Conservation (phyloP, 1,140 invertebrate genomes). For the Battus philenor region DNA sequence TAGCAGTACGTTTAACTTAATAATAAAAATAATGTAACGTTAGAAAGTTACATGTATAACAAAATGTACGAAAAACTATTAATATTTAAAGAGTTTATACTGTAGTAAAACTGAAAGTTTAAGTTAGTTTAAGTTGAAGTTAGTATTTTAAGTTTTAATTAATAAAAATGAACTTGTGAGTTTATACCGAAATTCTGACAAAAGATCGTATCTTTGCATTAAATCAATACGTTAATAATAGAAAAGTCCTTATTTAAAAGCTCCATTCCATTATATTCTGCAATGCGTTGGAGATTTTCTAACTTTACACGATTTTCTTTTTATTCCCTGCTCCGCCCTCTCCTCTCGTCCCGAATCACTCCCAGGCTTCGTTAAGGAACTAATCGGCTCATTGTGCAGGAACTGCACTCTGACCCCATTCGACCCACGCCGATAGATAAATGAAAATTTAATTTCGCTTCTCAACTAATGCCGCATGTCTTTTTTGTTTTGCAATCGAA, state of each 20-base stretch:
- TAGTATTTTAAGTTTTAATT: too few relatives aligned
- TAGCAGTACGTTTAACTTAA: too few relatives aligned
- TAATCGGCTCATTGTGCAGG: slow-evolving; percentile 51
- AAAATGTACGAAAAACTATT: too few relatives aligned
- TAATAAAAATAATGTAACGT: too few relatives aligned
- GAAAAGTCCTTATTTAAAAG: slow-evolving; percentile 16
- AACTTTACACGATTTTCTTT: slow-evolving; percentile 32
- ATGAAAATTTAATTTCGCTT: slow-evolving; percentile 39
- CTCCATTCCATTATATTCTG: slow-evolving; percentile 26
- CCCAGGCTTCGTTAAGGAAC: slow-evolving; percentile 43
- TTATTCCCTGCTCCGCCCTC: slow-evolving; percentile 25
- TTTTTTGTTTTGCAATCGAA: slow-evolving; percentile 12
- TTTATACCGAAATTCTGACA: too few relatives aligned
- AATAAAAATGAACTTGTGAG: too few relatives aligned
- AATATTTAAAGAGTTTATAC: too few relatives aligned
- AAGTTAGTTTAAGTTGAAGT: too few relatives aligned
- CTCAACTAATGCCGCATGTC: slow-evolving; percentile 20
- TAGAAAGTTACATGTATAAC: too few relatives aligned
- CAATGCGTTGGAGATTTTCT: slow-evolving; percentile 31
- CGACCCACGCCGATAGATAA: slow-evolving; percentile 32
- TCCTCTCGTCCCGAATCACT: slow-evolving; percentile 29
- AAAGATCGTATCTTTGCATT: too few relatives aligned
- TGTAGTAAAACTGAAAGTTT: too few relatives aligned
- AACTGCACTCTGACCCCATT: slow-evolving; percentile 40
- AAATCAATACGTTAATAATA: too few relatives aligned